These are phyloP conservation scores for Drosophila grimshawi DNA, from an alignment of 1,140 invertebrate species.

Conservation along the genomic window DNA sequence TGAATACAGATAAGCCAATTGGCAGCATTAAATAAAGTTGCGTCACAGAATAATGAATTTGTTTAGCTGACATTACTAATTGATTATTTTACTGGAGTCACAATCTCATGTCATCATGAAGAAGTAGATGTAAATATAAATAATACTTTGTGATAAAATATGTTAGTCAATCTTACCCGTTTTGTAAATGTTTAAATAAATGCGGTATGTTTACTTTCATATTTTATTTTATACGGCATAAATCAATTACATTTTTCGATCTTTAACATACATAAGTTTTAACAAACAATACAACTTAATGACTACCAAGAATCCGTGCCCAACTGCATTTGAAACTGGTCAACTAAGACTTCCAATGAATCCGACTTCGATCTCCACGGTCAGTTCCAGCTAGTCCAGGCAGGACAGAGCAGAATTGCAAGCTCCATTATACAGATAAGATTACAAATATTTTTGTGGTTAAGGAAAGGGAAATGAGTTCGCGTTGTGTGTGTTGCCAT, in stretches of 20 bases:
- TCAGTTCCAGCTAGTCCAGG: slow-evolving; percentile 5
- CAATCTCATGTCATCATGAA: no score
- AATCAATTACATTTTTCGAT: slow-evolving; percentile 64
- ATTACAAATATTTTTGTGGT: slow-evolving; percentile 15
- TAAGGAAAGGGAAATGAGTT: not conserved
- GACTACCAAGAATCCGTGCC: slow-evolving; percentile 73
- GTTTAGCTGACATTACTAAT: no score
- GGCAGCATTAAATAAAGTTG: no score
- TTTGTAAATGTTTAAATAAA: no score
- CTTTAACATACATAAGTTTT: slow-evolving; percentile 68
- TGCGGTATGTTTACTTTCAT: not conserved
- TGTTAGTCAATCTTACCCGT: no score
- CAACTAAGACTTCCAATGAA: slow-evolving; percentile 36
- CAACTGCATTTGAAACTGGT: slow-evolving; percentile 53
- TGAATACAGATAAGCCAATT: no score
- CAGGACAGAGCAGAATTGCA: slow-evolving; percentile 10
- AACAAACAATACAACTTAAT: slow-evolving; percentile 81
- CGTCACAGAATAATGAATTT: no score
- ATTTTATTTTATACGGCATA: slow-evolving; percentile 58
- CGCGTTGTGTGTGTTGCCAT: not conserved
- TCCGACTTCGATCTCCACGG: not conserved
- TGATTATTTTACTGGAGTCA: no score
- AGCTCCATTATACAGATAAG: slow-evolving; percentile 18
- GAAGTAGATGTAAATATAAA: no score
- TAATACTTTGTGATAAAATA: no score